Conservation (phyloP, 2,797 vertebrate species). For the Malurus splendens region DNA sequence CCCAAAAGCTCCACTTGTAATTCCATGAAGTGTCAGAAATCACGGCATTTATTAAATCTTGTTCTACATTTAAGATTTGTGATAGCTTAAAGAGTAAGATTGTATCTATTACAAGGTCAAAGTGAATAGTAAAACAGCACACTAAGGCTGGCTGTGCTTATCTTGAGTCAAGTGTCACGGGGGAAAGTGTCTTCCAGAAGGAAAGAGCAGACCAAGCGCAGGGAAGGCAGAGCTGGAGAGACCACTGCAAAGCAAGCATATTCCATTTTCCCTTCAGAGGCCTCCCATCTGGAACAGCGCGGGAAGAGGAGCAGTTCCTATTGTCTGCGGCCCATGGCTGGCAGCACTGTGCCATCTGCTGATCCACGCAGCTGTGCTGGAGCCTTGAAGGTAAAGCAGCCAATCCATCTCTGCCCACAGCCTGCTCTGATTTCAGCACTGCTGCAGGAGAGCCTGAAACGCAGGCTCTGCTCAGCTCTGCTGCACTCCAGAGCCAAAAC, state of each 20-base stretch:
- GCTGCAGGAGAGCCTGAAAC: not conserved
- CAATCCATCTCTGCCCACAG: conserved; percentile 19
- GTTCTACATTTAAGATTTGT: not conserved
- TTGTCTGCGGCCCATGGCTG: conserved; percentile 2
- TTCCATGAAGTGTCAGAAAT: not conserved
- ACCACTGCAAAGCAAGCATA: not conserved
- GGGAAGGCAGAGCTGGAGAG: not conserved
- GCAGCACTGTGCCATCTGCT: conserved; percentile 41
- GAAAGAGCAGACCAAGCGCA: not conserved
- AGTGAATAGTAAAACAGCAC: not conserved
- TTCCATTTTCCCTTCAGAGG: not conserved
- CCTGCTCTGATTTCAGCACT: not conserved
- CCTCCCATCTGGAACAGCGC: not conserved
- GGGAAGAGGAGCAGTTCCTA: not conserved
- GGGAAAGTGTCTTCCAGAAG: not conserved
- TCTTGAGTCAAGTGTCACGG: not conserved
- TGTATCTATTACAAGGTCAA: not conserved
- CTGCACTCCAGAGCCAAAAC: not conserved
- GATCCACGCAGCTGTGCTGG: conserved; percentile 13
- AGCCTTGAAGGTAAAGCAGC: not conserved
- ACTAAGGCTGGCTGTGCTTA: not conserved
- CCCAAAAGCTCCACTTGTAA: not conserved
- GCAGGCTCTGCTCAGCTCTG: not conserved
- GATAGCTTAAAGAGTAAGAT: not conserved
- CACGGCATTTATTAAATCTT: not conserved